Base-by-base conservation (phyloP, 2,113 vertebrate genomes). In the Ptilonorhynchus violaceus region DNA sequence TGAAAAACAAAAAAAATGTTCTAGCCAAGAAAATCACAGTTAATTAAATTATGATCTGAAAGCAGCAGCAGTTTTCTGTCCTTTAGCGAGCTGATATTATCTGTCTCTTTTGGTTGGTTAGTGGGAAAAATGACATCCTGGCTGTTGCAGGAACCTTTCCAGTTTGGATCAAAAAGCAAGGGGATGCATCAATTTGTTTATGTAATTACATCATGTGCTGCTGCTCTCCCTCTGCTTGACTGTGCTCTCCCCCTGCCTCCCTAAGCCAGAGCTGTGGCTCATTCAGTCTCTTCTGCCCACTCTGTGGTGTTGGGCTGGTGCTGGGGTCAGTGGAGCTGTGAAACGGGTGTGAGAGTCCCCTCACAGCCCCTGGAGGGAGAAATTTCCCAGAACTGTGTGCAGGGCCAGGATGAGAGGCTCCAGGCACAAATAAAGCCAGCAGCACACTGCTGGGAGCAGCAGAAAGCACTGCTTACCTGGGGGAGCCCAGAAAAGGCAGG, bases 41-140 rank as follows among this genome's bases (percentile, higher is more conserved):
- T 92, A 95, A 89, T 95, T 88, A 60, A 95, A 86, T 84, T 60
- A 49, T 27, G 24, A 64, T 35, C 68, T 39, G 75, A 90, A 93
- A 90, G 33, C 60, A 59, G 41, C 31, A 66, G 49, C 53, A 47
- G 12, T 74, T 35, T 80, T 42, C 24, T 69, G 33, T 74, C 46
- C 68, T 73, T 73, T 42, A 68, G 18, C 56, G 52, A 72, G 37
- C 30, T 70, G 52, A 60, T 88, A 30, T 46, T 88, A 66, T 80
- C 66, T 88, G 33, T 23, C 7, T 86, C 18, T 86, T 63, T 16
- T 2, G 13, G 27, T 20, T 0, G 0, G 28, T 58, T 67, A 66
- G 31, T 25, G 21, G 37, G 28, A 94, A 41, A 68, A 96, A 91
- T 68, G 52, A 9, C 1, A 0, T 11, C 18, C 28, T 92, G 6